These are phyloP conservation scores for Aurelia aurita DNA, from an alignment of 30 jellyfish, hydroid and myxozoan genomes.

Conservation along the genomic window DNA sequence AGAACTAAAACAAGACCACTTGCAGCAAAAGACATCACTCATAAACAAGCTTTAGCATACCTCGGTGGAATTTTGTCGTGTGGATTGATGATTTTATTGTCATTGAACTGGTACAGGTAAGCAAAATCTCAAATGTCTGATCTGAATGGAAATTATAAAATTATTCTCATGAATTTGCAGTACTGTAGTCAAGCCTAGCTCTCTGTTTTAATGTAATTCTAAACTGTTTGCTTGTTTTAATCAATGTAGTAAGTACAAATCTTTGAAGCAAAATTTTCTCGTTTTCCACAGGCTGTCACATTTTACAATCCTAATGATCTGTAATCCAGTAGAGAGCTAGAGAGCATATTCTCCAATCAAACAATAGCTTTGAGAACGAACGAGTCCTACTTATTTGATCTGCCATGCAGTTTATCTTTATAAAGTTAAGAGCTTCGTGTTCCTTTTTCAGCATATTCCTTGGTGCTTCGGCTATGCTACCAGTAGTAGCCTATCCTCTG, in stretches of 20 bases:
- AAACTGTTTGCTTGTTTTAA: too few relatives aligned
- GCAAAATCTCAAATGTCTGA: background rate
- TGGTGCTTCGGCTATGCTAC: conserved; percentile 91
- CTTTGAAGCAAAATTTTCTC: too few relatives aligned
- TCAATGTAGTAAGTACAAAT: too few relatives aligned
- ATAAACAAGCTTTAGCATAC: conserved; percentile 75
- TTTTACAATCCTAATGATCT: too few relatives aligned
- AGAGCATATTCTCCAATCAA: too few relatives aligned
- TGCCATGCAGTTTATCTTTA: background rate
- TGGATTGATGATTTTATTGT: conserved; percentile 77
- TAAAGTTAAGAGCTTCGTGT: background rate
- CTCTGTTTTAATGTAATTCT: too few relatives aligned
- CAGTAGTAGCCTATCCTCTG: conserved; percentile 93
- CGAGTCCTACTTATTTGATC: background rate
- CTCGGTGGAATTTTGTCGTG: conserved; percentile 84
- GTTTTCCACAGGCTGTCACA: too few relatives aligned
- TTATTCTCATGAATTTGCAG: too few relatives aligned
- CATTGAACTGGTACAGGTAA: conserved; percentile 96
- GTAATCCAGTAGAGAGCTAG: too few relatives aligned
- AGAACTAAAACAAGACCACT: conserved; percentile 89
- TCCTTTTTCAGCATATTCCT: conserved; percentile 77
- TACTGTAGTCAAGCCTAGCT: too few relatives aligned
- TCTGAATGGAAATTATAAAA: too few relatives aligned
- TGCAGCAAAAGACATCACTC: conserved; percentile 80
- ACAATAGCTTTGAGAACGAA: too few relatives aligned